Conservation (phyloP, 2,888 invertebrate species). For the Ochlodes sylvanus region DNA sequence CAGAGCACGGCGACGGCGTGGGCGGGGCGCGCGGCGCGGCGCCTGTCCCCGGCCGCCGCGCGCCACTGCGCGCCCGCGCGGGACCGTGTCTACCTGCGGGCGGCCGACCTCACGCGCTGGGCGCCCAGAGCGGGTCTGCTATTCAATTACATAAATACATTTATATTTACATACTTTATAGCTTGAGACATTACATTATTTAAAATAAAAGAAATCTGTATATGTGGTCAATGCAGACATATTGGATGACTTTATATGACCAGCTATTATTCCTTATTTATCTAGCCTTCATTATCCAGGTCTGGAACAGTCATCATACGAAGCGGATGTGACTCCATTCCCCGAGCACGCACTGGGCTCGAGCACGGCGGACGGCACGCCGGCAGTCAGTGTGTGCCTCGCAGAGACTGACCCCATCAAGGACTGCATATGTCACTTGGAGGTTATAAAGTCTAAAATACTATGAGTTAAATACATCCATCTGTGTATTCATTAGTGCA, state of each 20-base stretch:
- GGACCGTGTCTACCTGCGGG: slow-evolving; percentile 90
- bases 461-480: too few relatives aligned
- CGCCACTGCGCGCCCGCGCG: slow-evolving; percentile 91
- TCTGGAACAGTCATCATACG: slow-evolving; percentile 87
- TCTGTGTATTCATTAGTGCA: too few relatives aligned
- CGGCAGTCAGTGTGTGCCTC: slow-evolving; percentile 84
- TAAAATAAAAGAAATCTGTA: too few relatives aligned
- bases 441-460: slow-evolving; percentile 66
- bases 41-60: slow-evolving; percentile 86
- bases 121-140: slow-evolving; percentile 90
- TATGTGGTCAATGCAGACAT: too few relatives aligned
- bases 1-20: slow-evolving; percentile 94
- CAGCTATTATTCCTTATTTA: background rate
- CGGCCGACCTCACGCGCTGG: slow-evolving; percentile 92
- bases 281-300: background rate
- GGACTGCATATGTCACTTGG: slow-evolving; percentile 93
- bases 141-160: background rate
- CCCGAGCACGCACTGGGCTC: slow-evolving; percentile 79
- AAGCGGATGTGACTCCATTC: slow-evolving; percentile 89
- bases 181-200: too few relatives aligned
- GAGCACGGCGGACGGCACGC: slow-evolving; percentile 64
- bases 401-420: slow-evolving; percentile 88
- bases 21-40: slow-evolving; percentile 88
- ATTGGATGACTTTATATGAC: too few relatives aligned
- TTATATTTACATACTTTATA: too few relatives aligned